Percentiles rank a stretch among this genome's conserved stretches.
Conservation (phyloP, 2,113 vertebrate species). For the Gnathonemus echidnorhynchus region DNA sequence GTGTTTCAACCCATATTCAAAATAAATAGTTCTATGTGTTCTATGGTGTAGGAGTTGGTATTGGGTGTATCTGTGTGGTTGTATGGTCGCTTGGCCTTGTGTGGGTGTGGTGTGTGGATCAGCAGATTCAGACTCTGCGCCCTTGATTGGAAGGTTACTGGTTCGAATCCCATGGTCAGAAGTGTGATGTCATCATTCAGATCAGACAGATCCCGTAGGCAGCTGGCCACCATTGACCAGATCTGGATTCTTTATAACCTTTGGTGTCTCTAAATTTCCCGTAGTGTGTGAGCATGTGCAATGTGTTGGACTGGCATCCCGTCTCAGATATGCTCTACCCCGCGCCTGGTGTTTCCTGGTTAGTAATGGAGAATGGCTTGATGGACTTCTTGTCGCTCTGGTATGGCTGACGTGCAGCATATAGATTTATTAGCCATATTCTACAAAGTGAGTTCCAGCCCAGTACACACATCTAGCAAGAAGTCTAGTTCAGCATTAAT, state of each 20-base stretch:
- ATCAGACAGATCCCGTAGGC: neutral
- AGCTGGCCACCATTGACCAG: neutral
- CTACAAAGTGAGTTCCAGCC: neutral
- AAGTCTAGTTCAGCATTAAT: neutral
- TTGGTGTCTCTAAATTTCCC: neutral
- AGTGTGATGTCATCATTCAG: neutral
- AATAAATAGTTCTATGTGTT: neutral
- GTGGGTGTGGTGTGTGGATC: neutral
- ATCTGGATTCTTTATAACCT: neutral
- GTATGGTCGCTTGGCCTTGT: neutral
- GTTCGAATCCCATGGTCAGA: neutral
- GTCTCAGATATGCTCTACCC: neutral
- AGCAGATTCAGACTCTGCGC: neutral
- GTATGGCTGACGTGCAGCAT: neutral
- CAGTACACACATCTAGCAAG: neutral
- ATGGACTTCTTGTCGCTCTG: neutral
- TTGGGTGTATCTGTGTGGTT: neutral
- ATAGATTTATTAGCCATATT: neutral
- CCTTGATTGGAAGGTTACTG: neutral
- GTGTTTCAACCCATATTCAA: neutral
- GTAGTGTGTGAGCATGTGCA: too few species aligned
- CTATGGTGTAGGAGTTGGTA: neutral
- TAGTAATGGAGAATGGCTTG: neutral
- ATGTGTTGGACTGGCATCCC: neutral
- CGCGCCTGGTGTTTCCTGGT: neutral